Percentiles rank a stretch among this genome's conserved stretches.
Conservation (phyloP, 2,797 vertebrate species). For the Psittacula derbiana region DNA sequence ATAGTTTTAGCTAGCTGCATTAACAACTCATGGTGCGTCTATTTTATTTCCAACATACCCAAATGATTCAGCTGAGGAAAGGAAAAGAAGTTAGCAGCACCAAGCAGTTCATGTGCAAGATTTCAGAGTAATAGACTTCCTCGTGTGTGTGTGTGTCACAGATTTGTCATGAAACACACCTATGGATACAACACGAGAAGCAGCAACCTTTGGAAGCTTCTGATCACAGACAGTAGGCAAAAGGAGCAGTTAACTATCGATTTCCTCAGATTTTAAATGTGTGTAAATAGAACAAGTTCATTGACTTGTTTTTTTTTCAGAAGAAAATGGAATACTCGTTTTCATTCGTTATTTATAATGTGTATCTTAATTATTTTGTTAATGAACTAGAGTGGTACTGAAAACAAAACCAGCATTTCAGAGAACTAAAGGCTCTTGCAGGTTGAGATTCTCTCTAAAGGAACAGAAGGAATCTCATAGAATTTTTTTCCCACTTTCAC, state of each 20-base stretch:
- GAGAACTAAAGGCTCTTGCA: conserved; percentile 63
- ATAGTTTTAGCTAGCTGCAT: not conserved
- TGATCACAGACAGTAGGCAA: not conserved
- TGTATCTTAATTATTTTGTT: conserved; percentile 56
- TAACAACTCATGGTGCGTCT: not conserved
- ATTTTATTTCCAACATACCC: not conserved
- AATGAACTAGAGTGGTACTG: conserved; percentile 16
- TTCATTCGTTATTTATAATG: not conserved
- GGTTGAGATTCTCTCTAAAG: conserved; percentile 35
- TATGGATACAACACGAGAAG: not conserved
- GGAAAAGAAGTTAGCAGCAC: not conserved
- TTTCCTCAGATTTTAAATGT: not conserved
- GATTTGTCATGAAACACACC: not conserved
- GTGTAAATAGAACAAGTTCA: not conserved
- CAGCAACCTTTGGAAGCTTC: not conserved
- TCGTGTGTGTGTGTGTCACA: not conserved
- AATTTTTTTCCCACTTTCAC: conserved; percentile 48
- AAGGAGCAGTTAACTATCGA: not conserved
- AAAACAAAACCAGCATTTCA: conserved; percentile 37
- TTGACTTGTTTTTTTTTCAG: not conserved
- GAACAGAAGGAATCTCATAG: not conserved
- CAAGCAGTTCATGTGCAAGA: not conserved
- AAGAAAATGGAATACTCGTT: not conserved
- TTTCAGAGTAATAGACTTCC: not conserved
- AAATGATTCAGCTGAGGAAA: not conserved